Base-by-base conservation (phyloP, 2,113 vertebrate species). In the Boleophthalmus pectinirostris region DNA sequence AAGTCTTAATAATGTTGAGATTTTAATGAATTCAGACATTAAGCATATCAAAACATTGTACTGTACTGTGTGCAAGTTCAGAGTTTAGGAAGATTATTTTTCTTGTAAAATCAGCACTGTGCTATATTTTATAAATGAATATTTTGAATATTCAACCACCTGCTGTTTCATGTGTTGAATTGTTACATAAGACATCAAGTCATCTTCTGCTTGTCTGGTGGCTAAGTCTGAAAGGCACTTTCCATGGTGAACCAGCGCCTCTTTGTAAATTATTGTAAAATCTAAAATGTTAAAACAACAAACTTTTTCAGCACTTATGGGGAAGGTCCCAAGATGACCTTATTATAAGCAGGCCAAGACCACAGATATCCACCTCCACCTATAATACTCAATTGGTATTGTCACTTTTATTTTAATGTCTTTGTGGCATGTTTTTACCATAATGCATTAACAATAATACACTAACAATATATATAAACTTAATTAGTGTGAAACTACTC, bases 121-220 rank as follows among this genome's bases (percentile, higher is more conserved):
- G 69, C 51, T 47, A 33, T 23, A 82, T 58, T 87, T 81, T 80
- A 21, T 83, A 72, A 81, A 85, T 82, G 60, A 75, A 23, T 74
- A 72, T 73, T 51, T 43, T 69, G 81, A 25, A 9, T 70, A 61
- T 68, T 58, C 33, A 84, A 79, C 43, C 58, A 46, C n/a, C 9
- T 70, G 67, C 25, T 68, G 68, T 73, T 71, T 68, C 11, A 0
- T 45, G 8, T 9, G 60, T 69, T 67, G 38, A 21, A 10, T 24
- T 58, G 13, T 58, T 58, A 8, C 8, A 2, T 57, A 3, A 57
- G 7, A 53, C 18, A 18, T 20, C 9, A 13, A 46, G 8, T 53
- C 3, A 18, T 18, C 49, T 53, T n/a, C 20, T 53, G 49, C 49
- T 21, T 54, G 11, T 54, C 20, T 54, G 20, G 20, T 53, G 20